Conservation (phyloP, 2,888 invertebrate species). For the Ctena decussata region DNA sequence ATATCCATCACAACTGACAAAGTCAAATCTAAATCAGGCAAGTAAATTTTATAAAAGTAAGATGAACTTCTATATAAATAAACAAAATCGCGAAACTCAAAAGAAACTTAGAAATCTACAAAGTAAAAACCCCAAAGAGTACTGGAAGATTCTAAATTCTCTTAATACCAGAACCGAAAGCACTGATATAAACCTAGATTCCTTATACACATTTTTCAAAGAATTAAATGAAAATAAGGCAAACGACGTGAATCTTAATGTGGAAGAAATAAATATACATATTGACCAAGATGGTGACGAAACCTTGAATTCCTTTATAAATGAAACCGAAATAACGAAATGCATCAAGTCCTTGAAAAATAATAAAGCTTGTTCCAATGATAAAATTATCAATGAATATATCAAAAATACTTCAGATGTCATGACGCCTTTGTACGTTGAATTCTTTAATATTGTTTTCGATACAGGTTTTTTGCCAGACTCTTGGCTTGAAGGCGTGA, state of each 20-base stretch:
- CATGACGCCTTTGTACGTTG: not conserved
- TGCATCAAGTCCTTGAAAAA: conserved; percentile 17
- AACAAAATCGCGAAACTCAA: not conserved
- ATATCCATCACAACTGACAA: too few species aligned
- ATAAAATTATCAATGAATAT: conserved; percentile 33
- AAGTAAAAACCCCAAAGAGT: not conserved
- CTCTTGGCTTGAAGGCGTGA: conserved; percentile 28
- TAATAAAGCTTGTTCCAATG: conserved; percentile 11
- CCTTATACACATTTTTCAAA: not conserved
- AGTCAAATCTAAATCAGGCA: too few species aligned
- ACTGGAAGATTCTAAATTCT: not conserved
- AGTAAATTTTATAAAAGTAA: too few species aligned
- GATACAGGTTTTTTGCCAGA: conserved; percentile 24
- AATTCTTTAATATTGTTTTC: conserved; percentile 5
- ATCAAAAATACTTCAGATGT: conserved; percentile 12
- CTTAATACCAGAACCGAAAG: not conserved
- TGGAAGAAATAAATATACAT: not conserved
- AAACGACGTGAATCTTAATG: not conserved
- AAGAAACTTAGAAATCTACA: not conserved
- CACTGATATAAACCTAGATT: not conserved
- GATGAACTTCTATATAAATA: not conserved
- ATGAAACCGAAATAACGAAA: conserved; percentile 22
- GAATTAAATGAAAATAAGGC: not conserved
- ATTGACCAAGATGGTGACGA: not conserved
- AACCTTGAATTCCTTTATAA: not conserved